These are phyloP conservation scores for Macrotis lagotis DNA, from an alignment of 2,113 vertebrate species.

Conservation along the genomic window DNA sequence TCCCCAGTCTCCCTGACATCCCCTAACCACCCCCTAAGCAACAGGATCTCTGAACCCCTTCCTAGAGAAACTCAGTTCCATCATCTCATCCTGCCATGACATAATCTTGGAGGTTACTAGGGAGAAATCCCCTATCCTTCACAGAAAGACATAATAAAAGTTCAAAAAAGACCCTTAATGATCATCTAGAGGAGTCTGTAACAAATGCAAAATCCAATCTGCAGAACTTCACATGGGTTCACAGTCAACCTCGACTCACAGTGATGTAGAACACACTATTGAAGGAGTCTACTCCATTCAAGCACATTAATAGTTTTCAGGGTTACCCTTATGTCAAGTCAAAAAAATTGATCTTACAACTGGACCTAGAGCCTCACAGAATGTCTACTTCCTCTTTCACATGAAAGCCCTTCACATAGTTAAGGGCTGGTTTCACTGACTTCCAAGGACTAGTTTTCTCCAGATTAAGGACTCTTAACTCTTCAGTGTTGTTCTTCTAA, in stretches of 20 bases:
- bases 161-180: not conserved
- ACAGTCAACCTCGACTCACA: too few relatives aligned
- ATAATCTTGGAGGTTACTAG: not conserved
- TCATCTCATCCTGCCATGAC: not conserved
- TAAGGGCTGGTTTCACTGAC: not conserved
- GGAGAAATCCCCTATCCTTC: not conserved
- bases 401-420: not conserved
- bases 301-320: too few relatives aligned
- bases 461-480: too few relatives aligned
- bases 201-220: not conserved
- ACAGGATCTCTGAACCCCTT: not conserved
- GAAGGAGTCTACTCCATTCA: too few relatives aligned
- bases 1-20: too few relatives aligned
- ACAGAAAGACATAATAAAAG: too few relatives aligned
- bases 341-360: too few relatives aligned
- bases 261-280: too few relatives aligned
- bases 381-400: not conserved
- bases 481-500: not conserved
- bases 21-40: not conserved
- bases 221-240: too few relatives aligned
- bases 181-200: not conserved
- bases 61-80: not conserved
- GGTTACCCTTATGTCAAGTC: too few relatives aligned
- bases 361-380: not conserved
- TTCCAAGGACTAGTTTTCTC: not conserved